Evolutionary conservation across 2,888 invertebrate species (phyloP).

Genomic region (Dasypolia templi): DNA sequence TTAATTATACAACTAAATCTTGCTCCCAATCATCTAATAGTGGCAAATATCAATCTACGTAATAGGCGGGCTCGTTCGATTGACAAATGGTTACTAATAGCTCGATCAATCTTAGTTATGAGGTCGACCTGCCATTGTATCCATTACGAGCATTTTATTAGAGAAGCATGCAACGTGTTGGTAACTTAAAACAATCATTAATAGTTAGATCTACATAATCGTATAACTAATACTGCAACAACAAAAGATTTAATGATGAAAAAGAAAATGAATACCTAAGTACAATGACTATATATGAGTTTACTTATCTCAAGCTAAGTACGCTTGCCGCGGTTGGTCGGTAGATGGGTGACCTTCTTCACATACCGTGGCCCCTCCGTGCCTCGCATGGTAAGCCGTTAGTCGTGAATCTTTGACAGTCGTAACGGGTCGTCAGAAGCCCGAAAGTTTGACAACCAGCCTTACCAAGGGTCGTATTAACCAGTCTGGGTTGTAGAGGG

Average conservation of each 20-base stretch:
- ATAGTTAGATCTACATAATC: background rate
- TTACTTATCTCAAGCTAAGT: background rate
- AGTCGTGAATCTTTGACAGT: background rate
- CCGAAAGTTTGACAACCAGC: background rate
- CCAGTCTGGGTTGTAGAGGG: too few species aligned
- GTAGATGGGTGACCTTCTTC: background rate
- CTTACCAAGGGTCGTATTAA: background rate
- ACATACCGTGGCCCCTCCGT: background rate
- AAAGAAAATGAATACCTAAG: too few species aligned
- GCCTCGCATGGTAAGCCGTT: background rate
- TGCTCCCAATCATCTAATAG: constrained; percentile 44
- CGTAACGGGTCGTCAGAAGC: background rate
- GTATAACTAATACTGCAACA: background rate
- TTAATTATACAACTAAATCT: constrained; percentile 32
- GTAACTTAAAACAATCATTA: constrained; percentile 25
- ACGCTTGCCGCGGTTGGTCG: background rate
- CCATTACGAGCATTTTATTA: constrained; percentile 30
- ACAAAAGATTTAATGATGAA: background rate
- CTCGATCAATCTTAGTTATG: constrained; percentile 69
- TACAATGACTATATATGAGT: background rate
- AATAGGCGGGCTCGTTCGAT: constrained; percentile 45
- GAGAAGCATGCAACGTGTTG: constrained; percentile 26
- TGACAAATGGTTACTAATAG: constrained; percentile 68
- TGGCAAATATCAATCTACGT: constrained; percentile 49
- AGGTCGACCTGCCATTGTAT: constrained; percentile 62